Evolutionary conservation across 2,797 vertebrate species (phyloP).

Genomic region (Hylomyscus alleni): DNA sequence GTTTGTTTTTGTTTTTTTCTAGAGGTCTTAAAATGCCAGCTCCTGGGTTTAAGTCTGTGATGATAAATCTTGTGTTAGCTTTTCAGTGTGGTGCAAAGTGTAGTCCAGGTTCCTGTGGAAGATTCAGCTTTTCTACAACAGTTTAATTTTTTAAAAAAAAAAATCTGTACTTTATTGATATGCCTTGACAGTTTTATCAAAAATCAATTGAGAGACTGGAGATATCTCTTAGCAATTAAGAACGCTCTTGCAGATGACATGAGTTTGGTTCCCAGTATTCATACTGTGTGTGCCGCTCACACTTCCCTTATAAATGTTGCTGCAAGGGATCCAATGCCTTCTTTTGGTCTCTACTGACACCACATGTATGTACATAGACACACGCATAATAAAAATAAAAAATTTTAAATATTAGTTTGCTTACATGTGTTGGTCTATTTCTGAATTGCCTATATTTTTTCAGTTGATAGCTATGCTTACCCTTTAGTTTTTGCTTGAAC

Average conservation of each 20-base stretch:
- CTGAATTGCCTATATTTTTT: neutral
- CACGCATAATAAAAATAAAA: neutral
- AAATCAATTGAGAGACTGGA: neutral
- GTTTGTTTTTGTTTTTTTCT: conserved; percentile 24
- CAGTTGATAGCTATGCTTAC: neutral
- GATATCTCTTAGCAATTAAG: neutral
- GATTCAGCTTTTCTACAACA: neutral
- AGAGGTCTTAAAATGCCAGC: neutral
- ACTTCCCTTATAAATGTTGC: neutral
- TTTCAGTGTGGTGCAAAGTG: neutral
- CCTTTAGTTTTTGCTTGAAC: conserved; percentile 22
- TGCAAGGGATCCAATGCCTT: neutral
- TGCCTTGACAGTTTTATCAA: conserved; percentile 33
- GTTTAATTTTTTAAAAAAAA: conserved; percentile 53
- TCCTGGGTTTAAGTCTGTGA: conserved; percentile 29
- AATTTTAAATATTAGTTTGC: neutral
- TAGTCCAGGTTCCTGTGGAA: neutral
- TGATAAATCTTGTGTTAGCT: conserved; percentile 51
- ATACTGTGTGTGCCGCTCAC: neutral
- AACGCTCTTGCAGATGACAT: neutral
- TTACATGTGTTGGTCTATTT: neutral
- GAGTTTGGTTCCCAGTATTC: neutral
- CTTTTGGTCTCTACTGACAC: neutral
- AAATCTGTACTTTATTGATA: neutral
- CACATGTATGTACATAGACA: neutral